These are phyloP conservation scores for Prosopocoilus inquinatus DNA, from an alignment of 2,888 invertebrate species.

Conservation along the genomic window DNA sequence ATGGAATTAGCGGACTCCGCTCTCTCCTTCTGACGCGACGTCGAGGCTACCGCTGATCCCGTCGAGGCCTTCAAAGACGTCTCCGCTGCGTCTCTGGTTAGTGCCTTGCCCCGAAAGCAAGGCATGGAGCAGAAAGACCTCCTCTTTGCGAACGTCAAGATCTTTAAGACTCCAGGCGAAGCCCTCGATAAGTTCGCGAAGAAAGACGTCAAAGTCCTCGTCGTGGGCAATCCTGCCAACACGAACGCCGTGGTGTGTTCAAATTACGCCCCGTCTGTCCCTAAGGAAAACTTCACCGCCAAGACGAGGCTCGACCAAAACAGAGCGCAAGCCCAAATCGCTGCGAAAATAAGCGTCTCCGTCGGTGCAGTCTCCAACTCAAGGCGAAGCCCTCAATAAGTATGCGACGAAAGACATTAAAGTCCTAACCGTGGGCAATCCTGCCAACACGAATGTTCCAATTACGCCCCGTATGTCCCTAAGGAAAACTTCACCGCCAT, in stretches of 20 bases:
- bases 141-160: slow-evolving; percentile 94
- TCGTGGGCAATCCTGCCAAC: slow-evolving; percentile 99
- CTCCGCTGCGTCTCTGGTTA: slow-evolving; percentile 94
- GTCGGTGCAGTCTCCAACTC: slow-evolving; percentile 78
- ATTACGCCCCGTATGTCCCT: slow-evolving; percentile 95
- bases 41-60: slow-evolving; percentile 85
- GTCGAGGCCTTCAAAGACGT: slow-evolving; percentile 93
- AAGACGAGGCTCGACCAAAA: slow-evolving; percentile 99
- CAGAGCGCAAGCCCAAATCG: slow-evolving; percentile 88
- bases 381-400: slow-evolving; percentile 91
- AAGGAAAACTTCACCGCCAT: slow-evolving; percentile 95
- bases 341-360: slow-evolving; percentile 65
- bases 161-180: slow-evolving; percentile 96
- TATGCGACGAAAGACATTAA: slow-evolving; percentile 90
- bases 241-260: slow-evolving; percentile 96
- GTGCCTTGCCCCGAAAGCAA: slow-evolving; percentile 95
- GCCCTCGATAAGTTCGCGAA: slow-evolving; percentile 88
- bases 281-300: slow-evolving; percentile 93
- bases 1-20: slow-evolving; percentile 98
- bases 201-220: slow-evolving; percentile 91
- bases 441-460: slow-evolving; percentile 98
- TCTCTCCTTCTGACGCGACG: slow-evolving; percentile 79
- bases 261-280: slow-evolving; percentile 94
- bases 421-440: slow-evolving; percentile 97
- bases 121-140: slow-evolving; percentile 99